Evolutionary conservation across 2,113 vertebrate genomes (phyloP), one percentile per base, ranked within the genome.

Genomic region (Apteryx mantelli): DNA sequence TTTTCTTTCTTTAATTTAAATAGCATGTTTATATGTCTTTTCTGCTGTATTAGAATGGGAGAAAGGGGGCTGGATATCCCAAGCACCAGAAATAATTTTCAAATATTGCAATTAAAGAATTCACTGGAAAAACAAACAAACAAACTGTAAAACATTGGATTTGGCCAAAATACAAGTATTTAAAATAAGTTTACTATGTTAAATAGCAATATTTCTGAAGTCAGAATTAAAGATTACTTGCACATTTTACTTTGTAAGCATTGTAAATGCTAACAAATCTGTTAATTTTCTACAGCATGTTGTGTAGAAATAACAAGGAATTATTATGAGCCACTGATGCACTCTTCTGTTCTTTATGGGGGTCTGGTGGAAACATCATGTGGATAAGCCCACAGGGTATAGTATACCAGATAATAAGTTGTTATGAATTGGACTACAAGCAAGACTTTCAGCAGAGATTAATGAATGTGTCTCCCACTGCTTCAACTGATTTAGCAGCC

Each of bases 21-120:
- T 97, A 96, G 96, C 96, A 97, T 97, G 95, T 98, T 97, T 97
- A 53, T 98, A 93, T 97, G 98, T 98, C 98, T 98, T 96, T 97
- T 93, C 97, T 98, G 97, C 98, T 98, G 97, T 97, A 97, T 95
- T 97, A 97, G 97, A 69, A 38, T 52, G 82, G 83, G 81, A 88
- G 82, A 95, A 97, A 97, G 98, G 97, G 97, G 98, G 98, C 98
- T 98, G 98, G 98, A 98, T 97, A 98, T 98, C 96, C 98, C 98
- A 97, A 97, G 93, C 96, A 97, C 97, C 96, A 97, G 95, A 96
- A 92, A 74, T 11, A 63, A 93, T 97, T 95, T 97, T 46, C 95
- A 97, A 98, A 88, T 71, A 91, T 2, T 94, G 38, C 84, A 97
- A 66, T 87, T 93, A 90, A 91, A 95, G 71, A 95, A 95, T 91